Percentiles rank a stretch among this genome's conserved stretches.
These are phyloP conservation scores for Protobothrops mucrosquamatus DNA, from an alignment of 2,113 vertebrate species.

Conservation along the genomic window DNA sequence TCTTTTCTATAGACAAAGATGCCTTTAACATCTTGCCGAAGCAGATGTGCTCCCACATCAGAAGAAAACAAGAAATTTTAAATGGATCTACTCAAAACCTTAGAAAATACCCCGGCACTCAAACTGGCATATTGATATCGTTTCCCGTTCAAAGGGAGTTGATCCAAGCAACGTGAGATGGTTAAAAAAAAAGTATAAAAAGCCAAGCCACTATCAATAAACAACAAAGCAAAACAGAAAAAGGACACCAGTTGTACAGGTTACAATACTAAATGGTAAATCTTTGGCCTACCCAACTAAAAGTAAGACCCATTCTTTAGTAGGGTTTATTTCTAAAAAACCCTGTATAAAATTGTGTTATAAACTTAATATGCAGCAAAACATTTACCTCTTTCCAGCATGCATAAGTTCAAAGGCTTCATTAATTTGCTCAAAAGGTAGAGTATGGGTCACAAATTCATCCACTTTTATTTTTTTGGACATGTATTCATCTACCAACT, in stretches of 20 bases:
- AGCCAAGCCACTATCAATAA: background rate
- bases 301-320: background rate
- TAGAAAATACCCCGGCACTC: background rate
- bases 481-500: constrained; percentile 79
- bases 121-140: background rate
- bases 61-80: background rate
- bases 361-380: background rate
- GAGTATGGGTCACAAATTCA: constrained; percentile 76
- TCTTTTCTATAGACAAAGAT: background rate
- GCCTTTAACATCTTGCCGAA: background rate
- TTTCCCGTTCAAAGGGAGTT: background rate
- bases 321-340: background rate
- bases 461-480: constrained; percentile 81
- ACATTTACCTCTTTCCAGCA: constrained; percentile 71
- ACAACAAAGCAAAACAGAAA: background rate
- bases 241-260: background rate
- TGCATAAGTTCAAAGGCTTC: constrained; percentile 79
- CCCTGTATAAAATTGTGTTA: background rate
- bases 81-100: background rate
- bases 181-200: background rate
- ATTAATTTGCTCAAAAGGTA: constrained; percentile 76
- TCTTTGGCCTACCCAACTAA: background rate
- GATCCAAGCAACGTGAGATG: background rate
- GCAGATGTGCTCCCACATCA: background rate
- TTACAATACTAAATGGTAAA: background rate